Percentiles rank a stretch among this genome's conserved stretches.
Conservation (phyloP, 1,140 invertebrate species). For the Conus betulinus region DNA sequence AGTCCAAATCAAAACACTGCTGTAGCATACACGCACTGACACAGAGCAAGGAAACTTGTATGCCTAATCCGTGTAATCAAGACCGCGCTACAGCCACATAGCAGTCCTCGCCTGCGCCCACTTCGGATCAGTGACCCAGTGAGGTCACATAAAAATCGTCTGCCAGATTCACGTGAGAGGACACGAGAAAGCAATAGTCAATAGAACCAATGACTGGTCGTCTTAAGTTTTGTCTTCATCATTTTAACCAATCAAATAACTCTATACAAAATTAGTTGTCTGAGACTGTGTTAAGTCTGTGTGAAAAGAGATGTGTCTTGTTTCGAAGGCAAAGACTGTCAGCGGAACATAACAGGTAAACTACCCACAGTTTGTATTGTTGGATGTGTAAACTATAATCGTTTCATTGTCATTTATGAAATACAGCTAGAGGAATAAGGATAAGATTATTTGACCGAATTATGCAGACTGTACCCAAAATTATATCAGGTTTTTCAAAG, state of each 20-base stretch:
- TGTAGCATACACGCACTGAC: not conserved
- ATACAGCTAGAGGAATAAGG: no score
- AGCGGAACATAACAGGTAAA: not conserved
- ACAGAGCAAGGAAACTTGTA: not conserved
- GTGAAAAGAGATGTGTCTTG: not conserved
- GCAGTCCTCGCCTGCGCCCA: not conserved
- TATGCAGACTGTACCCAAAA: no score
- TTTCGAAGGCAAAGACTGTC: not conserved
- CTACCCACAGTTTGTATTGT: no score
- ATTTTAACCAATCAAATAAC: not conserved
- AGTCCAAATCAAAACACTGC: not conserved
- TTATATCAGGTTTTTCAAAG: no score
- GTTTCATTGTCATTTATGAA: no score
- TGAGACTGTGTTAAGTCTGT: not conserved
- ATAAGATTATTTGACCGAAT: no score
- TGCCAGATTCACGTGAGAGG: not conserved
- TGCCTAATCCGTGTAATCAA: not conserved
- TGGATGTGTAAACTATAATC: no score
- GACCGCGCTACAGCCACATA: not conserved
- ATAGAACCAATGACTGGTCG: not conserved
- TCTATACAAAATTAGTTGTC: not conserved
- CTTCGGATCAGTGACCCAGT: not conserved
- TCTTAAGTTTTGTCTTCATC: not conserved
- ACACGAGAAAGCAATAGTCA: not conserved
- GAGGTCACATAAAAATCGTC: not conserved